These are phyloP conservation scores for Nesogale talazaci DNA, from an alignment of 2,113 vertebrate genomes.

Conservation along the genomic window DNA sequence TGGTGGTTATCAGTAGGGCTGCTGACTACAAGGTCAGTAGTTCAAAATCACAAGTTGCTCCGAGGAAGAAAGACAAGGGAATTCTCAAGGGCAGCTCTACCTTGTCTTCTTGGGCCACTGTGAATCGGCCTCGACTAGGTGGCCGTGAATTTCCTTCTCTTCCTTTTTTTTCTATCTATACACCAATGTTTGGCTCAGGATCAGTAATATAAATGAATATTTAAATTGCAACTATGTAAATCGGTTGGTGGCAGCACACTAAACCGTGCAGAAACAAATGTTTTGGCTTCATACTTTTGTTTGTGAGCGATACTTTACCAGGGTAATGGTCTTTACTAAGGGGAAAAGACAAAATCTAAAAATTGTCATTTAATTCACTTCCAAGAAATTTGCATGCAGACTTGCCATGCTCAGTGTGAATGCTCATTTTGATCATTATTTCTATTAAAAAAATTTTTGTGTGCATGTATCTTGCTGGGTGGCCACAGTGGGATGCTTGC, in stretches of 20 bases:
- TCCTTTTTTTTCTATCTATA: neutral
- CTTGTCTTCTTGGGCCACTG: no score
- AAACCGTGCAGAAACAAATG: slow-evolving; percentile 5
- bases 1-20: no score
- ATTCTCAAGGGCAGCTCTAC: no score
- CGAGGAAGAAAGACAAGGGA: no score
- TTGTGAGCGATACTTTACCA: slow-evolving; percentile 44
- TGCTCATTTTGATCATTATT: slow-evolving; percentile 58
- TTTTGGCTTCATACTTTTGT: slow-evolving; percentile 48
- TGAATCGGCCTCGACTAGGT: no score
- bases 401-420: slow-evolving; percentile 44
- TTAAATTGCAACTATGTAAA: slow-evolving; percentile 27
- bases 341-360: slow-evolving; percentile 38
- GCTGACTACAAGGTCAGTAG: no score
- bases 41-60: no score
- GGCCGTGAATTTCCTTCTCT: no score
- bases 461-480: slow-evolving; percentile 45
- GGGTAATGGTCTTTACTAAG: slow-evolving; percentile 34
- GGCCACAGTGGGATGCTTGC: slow-evolving; percentile 61
- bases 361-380: slow-evolving; percentile 55
- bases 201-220: slow-evolving; percentile 12
- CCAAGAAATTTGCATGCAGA: slow-evolving; percentile 51
- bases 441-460: slow-evolving; percentile 43
- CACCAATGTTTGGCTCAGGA: slow-evolving; percentile 27
- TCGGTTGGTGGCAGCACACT: neutral